Evolutionary conservation across 2,113 vertebrate genomes (phyloP), one percentile per base, ranked within the genome.

Genomic region (Amazona vittata): DNA sequence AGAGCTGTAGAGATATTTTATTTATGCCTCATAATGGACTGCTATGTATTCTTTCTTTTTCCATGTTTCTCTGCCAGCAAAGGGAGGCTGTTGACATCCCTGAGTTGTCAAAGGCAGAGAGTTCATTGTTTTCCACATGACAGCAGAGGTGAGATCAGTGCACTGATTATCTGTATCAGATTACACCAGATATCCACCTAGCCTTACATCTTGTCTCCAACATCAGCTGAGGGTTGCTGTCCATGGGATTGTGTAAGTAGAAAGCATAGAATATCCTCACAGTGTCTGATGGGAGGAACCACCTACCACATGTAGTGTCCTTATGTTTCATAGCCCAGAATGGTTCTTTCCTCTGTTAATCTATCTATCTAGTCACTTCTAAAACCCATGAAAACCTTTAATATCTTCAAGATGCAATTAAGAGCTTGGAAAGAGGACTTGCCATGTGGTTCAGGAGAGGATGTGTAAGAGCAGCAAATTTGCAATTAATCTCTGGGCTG

Each of bases 161-260:
- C 15, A 83, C 0, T 0, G 41, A 86, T 64, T 8, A 0, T 19
- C 39, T 62, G 67, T 44, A 14, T 14, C 25, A 52, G 11, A 35
- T 71, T 19, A 68, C 22, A 60, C 35, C 21, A 53, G 59, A 76
- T 8, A 35, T 3, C 26, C 55, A 37, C 5, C 12, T 35, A 46
- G 25, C 9, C 39, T 83, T 39, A 65, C 17, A 21, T 28, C 15
- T 39, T 39, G 11, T 29, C 33, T 85, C 12, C 26, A 60, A 20
- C 24, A 74, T 46, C 62, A 82, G 7, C 33, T 49, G 46, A 65
- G 33, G 16, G 16, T 17, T 75, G 64, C 16, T 68, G 31, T 25
- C 50, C 14, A 3, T 6, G 11, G 19, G 75, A n/a, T 5, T 14
- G 5, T 22, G 20, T 47, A 67, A 70, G 25, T n/a, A 37, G 2